Evolutionary conservation across 2,113 vertebrate species (phyloP), one percentile per base, ranked within the genome.

Genomic region (Terrapene triunguis): DNA sequence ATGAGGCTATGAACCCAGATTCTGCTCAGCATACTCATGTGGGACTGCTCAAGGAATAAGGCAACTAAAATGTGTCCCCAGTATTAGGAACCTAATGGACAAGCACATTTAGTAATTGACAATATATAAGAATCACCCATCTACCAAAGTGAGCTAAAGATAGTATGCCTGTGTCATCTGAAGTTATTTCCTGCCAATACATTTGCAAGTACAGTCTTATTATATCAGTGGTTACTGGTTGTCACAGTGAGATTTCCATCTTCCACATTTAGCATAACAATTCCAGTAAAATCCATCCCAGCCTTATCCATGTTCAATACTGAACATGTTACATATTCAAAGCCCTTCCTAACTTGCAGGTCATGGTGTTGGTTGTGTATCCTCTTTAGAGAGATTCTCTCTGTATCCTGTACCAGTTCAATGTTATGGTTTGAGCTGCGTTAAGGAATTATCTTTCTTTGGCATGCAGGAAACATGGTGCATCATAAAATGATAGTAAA

Each of bases 231-330:
- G 44, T 84, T 93, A 65, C 74, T 82, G 89, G 48, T 80, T 89
- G 92, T 32, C 21, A 27, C 38, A 48, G 78, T 84, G 74, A 93
- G 89, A 59, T 89, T 82, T 6, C 62, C 82, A 38, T 93, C 44
- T 53, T 72, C 69, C n/a, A 38, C n/a, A 32, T 3, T 62, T 32
- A 62, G 29, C 57, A 62, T 89, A 96, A 89, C 82, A 44, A 35
- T 53, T 24, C 90, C 89, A 74, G 80, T 95, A 92, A 27, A 93
- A 92, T 42, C 35, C 76, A 38, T 79, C 48, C 87, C 12, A 2
- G 9, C 54, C 89, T 93, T 87, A 87, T 79, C 85, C 80, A 93
- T 55, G 89, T 87, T 51, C 54, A 87, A 22, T 85, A 89, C 72
- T 87, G 90, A 42, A 42, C 38, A 42, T 42, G 59, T 65, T 84